These are phyloP conservation scores for Eulemur mongoz DNA, from an alignment of 2,797 vertebrate genomes.

Conservation along the genomic window DNA sequence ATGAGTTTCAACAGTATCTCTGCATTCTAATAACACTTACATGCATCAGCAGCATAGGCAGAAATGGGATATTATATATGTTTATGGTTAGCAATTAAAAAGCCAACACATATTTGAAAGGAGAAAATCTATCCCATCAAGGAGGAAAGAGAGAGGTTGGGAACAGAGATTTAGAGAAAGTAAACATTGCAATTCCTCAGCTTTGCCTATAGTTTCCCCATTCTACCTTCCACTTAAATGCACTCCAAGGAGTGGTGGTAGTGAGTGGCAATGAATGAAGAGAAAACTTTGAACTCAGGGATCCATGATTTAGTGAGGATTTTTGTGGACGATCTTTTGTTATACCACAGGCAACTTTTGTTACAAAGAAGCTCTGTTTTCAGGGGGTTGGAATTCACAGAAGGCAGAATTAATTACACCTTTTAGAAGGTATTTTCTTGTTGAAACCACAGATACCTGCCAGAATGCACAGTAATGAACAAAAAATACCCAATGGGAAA, in stretches of 20 bases:
- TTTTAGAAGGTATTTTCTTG: constrained; percentile 23
- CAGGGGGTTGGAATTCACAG: constrained; percentile 17
- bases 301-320: not conserved
- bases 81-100: not conserved
- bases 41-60: not conserved
- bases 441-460: not conserved
- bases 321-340: not conserved
- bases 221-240: not conserved
- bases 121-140: not conserved
- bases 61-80: not conserved
- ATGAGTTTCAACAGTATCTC: not conserved
- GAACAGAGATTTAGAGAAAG: not conserved
- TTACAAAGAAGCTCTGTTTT: constrained; percentile 14
- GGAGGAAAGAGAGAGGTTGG: not conserved
- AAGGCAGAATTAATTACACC: not conserved
- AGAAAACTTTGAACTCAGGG: not conserved
- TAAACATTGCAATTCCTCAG: not conserved
- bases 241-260: not conserved
- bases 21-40: not conserved
- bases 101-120: not conserved
- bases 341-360: not conserved
- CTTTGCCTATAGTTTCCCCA: not conserved
- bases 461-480: not conserved
- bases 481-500: not conserved
- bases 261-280: not conserved